Base-by-base conservation (phyloP, 37 sponge, comb jelly and placozoan species). In the Eunapius fragilis region DNA sequence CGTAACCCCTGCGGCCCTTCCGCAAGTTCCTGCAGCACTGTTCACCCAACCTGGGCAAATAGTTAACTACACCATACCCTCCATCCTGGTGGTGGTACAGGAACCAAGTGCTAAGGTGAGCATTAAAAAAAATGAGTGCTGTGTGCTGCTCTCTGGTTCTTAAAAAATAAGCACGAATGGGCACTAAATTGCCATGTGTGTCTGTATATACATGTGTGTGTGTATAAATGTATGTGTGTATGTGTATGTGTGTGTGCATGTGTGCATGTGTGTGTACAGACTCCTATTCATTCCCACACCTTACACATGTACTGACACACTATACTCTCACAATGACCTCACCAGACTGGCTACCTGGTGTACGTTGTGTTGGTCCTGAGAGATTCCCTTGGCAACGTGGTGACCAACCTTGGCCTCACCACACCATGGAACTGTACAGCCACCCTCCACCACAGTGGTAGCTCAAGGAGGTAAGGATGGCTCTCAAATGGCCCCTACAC, bases 281-380 rank as follows among this genome's bases (percentile, higher is more conserved):
- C n/a, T n/a, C n/a, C n/a, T n/a, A n/a, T n/a, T n/a, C n/a, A n/a
- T n/a, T n/a, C n/a, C n/a, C n/a, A n/a, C n/a, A n/a, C n/a, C n/a
- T n/a, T n/a, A n/a, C n/a, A n/a, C n/a, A n/a, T n/a, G n/a, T n/a
- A n/a, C n/a, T n/a, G n/a, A n/a, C n/a, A n/a, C n/a, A n/a, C n/a
- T n/a, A n/a, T n/a, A n/a, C n/a, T n/a, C n/a, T n/a, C n/a, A n/a
- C n/a, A n/a, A n/a, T n/a, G n/a, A n/a, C 35, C 37, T 71, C 10
- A 34, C 3, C 86, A 90, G 93, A 87, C 85, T 45, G 82, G 93
- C 47, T 88, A 95, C 67, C 79, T 95, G 68, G 89, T 95, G 25
- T 84, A 92, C 37, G 84, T 95, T 12, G 38, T 67, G 27, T 78
- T 90, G 48, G 82, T 80, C 31, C 80, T 89, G 10, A 31, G 69